Evolutionary conservation across 1,140 invertebrate genomes (phyloP), one percentile per base, ranked within the genome.

Genomic region (Sipha flava): DNA sequence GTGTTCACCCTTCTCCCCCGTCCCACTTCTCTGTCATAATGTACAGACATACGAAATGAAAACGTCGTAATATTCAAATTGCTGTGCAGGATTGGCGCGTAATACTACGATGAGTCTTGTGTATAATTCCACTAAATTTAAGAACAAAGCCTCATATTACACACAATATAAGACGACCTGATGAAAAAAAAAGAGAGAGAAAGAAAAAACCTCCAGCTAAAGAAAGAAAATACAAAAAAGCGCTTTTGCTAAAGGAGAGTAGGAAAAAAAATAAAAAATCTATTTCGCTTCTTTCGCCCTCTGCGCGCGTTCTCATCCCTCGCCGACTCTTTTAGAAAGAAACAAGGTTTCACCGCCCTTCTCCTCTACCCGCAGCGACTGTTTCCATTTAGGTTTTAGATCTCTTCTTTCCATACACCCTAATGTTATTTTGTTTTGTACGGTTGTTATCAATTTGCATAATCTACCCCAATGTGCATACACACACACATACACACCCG

Each of bases 371-470:
- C 34, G 9, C 21, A 37, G 29, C 70, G 73, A 77, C 47, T 43
- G 73, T 77, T 77, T 77, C 73, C 73, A 77, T 77, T 77, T 77
- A 59, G 73, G 52, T 75, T 75, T 75, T 54, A 75, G 72, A 75
- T 75, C 72, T 75, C 49, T 75, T 77, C 73, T 77, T 59, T 77
- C 49, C 73, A 77, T 43, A 77, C 73, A 57, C 73, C 73, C 73
- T 77, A 77, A 77, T 77, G 73, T 59, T 77, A 77, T 77, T 77
- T 77, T 77, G 73, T 77, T 77, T 59, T 77, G 73, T 77, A 77
- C 73, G 52, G 73, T 77, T 77, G 73, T 77, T 77, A 77, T 77
- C 73, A 77, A 77, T 77, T 77, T 77, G 73, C 73, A 77, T 77
- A 77, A 77, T 77, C 73, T 77, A 77, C 73, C 73, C 73, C 23